phyloP scores from a whole-genome alignment of 2,113 vertebrate genomes.

The Penelope pileata region DNA sequence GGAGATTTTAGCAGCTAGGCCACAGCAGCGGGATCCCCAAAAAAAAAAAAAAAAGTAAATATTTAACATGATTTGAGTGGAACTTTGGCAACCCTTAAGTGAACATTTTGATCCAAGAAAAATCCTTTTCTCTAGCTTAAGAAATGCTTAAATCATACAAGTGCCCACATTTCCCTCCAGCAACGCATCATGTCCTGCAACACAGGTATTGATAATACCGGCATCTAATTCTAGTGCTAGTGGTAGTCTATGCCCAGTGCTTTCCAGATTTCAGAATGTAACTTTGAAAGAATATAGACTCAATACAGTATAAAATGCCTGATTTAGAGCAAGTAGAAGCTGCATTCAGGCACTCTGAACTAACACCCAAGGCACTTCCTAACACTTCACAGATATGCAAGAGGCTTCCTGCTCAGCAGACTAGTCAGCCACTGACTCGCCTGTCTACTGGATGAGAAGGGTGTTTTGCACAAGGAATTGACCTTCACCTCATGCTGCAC shows the following conservation, averaged over 20 bases:
- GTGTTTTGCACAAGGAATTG: neutral
- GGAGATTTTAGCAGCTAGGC: neutral
- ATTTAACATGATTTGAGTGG: neutral
- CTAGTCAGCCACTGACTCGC: neutral
- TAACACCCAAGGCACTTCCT: neutral
- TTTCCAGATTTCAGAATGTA: neutral
- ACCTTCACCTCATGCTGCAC: neutral
- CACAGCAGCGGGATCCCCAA: neutral
- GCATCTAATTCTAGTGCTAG: neutral
- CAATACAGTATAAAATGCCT: neutral
- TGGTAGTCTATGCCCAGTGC: neutral
- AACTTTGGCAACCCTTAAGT: neutral
- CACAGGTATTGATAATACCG: neutral
- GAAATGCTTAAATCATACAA: neutral
- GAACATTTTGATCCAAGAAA: neutral
- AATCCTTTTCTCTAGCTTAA: neutral
- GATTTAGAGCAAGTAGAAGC: neutral
- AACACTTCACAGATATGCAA: neutral
- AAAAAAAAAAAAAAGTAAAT: neutral
- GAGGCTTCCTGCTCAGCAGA: neutral
- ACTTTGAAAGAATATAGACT: neutral
- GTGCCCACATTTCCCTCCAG: neutral
- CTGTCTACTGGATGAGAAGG: neutral
- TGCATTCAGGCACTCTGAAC: rapidly evolving
- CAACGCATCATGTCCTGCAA: neutral